Evolutionary conservation across 2,797 vertebrate genomes (phyloP), one percentile per base, ranked within the genome.

Genomic region (Ctenopoma kingsleyae): DNA sequence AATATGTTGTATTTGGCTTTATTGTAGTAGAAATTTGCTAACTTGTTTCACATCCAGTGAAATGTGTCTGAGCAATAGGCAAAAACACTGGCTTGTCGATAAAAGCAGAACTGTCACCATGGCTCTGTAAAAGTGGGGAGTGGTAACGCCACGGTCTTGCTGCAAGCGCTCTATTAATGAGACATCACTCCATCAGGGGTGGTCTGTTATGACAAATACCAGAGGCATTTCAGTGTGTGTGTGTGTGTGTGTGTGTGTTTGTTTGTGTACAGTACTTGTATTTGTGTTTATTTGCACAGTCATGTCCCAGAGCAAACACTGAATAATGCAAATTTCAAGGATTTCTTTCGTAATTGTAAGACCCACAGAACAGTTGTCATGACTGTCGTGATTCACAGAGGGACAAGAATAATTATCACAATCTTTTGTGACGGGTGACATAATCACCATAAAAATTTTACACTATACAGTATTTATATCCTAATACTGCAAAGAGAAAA

Each of bases 151-250:
- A 59, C 57, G 78, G 71, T 77, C 71, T 84, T 74, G 83, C 90
- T 90, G 75, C 76, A 38, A 87, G 88, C 82, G 15, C 30, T 79
- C 83, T 81, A 82, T 83, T 92, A 91, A 90, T 89, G 87, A 92
- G 83, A 79, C 87, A 83, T 89, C 85, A 83, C 75, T 90, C 87
- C 61, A 83, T 89, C 88, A 78, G 76, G 51, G 73, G 61, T 74
- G 78, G 83, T 74, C 60, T 80, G 79, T 80, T 85, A 86, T 89
- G 88, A 92, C 89, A 91, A 83, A 79, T 80, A 89, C 85, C 85
- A 55, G 80, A 80, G 88, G 88, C 87, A 69, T 67, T 79, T 65
- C 50, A 53, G 44, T 69, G 71, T 49, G 4, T 25, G 51, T 74
- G 46, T 74, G 58, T 78, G 35, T 71, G 71, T 49, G 3, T 23